These are phyloP conservation scores for Catharus fuscescens DNA, from an alignment of 2,113 vertebrate genomes.

Conservation along the genomic window DNA sequence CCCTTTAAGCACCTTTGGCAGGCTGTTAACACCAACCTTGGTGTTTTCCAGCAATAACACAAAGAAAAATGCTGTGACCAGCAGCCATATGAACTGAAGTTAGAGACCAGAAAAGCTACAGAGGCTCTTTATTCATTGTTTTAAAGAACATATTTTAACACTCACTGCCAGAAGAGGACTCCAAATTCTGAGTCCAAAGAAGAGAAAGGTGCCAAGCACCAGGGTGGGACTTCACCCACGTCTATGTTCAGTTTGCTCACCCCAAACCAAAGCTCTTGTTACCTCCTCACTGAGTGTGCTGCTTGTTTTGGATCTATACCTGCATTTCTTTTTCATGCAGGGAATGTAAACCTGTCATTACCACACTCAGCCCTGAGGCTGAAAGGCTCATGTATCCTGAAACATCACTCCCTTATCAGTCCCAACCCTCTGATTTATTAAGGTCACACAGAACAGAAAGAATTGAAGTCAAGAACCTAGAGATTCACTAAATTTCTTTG, in stretches of 20 bases:
- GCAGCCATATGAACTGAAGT: conserved; percentile 39
- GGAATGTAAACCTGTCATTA: not conserved
- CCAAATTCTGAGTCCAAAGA: not conserved
- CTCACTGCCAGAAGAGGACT: not conserved
- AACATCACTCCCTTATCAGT: not conserved
- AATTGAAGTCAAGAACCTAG: not conserved
- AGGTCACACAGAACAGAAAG: not conserved
- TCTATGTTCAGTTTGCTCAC: not conserved
- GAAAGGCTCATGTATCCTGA: not conserved
- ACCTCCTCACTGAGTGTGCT: not conserved
- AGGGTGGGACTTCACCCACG: not conserved
- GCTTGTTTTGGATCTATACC: conserved; percentile 6
- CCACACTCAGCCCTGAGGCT: not conserved
- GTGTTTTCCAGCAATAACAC: conserved; percentile 44
- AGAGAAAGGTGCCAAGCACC: not conserved
- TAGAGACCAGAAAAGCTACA: not conserved
- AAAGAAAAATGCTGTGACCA: conserved; percentile 42
- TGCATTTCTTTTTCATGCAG: not conserved
- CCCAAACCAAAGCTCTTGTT: not conserved
- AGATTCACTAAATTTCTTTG: not conserved
- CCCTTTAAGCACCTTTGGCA: conserved; percentile 23
- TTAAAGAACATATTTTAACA: conserved; percentile 18
- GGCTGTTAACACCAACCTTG: not conserved
- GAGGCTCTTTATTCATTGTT: conserved; percentile 45
- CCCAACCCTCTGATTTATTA: not conserved